Conservation (phyloP, 2,113 vertebrate genomes). For the Macrotis lagotis region DNA sequence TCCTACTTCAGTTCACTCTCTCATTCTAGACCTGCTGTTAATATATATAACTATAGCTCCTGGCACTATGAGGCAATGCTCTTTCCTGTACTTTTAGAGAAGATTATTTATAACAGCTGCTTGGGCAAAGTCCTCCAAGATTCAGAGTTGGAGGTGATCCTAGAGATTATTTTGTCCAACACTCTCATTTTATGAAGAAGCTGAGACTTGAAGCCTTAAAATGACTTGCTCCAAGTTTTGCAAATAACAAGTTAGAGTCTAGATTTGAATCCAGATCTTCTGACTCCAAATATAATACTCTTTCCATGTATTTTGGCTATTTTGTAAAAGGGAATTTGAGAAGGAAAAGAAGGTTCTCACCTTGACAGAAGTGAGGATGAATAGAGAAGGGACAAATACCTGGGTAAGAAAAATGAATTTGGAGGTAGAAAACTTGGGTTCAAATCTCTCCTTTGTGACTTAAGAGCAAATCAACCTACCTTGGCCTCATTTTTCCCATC, state of each 20-base stretch:
- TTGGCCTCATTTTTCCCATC: background rate
- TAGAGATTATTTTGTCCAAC: background rate
- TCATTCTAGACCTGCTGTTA: background rate
- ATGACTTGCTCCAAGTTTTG: background rate
- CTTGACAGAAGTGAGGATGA: background rate
- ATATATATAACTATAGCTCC: background rate
- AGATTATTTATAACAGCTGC: background rate
- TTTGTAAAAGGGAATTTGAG: background rate
- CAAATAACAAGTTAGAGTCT: background rate
- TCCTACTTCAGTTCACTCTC: background rate
- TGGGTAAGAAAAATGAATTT: background rate
- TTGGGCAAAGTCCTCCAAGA: background rate
- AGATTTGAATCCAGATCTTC: background rate
- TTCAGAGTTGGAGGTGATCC: background rate
- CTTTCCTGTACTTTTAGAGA: background rate
- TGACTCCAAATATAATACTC: background rate
- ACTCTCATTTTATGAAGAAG: background rate
- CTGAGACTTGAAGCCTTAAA: background rate
- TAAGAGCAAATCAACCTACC: no score
- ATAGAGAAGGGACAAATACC: background rate
- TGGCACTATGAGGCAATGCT: background rate
- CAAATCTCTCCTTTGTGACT: background rate
- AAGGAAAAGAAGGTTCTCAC: background rate
- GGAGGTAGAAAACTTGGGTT: background rate
- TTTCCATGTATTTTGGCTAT: background rate